Evolutionary conservation across 2,888 invertebrate species (phyloP).

Genomic region (Drosophila prolongata): DNA sequence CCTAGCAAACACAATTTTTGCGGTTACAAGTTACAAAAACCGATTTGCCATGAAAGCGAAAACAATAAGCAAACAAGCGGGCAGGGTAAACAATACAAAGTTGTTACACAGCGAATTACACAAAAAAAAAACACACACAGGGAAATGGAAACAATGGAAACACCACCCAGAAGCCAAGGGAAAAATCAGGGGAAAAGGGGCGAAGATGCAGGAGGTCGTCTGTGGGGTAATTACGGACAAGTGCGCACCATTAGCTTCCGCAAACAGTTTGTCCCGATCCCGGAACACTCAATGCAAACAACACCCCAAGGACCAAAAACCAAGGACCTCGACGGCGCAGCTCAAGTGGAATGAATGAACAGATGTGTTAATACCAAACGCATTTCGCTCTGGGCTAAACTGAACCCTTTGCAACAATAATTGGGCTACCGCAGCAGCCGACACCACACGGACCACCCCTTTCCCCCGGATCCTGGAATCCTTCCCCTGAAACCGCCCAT

Average conservation of each 20-base stretch:
- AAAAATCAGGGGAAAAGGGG: constrained; percentile 8
- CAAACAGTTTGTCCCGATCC: constrained; percentile 62
- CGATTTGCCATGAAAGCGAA: constrained; percentile 68
- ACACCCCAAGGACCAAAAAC: constrained; percentile 39
- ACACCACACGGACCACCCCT: constrained; percentile 62
- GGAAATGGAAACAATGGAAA: constrained; percentile 65
- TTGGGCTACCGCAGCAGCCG: constrained; percentile 73
- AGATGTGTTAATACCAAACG: constrained; percentile 84
- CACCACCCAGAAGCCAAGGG: constrained; percentile 43
- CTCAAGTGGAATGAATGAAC: constrained; percentile 84
- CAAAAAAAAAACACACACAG: constrained; percentile 22
- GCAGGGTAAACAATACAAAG: constrained; percentile 56
- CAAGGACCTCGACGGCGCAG: constrained; percentile 54
- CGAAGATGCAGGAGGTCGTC: constrained; percentile 34
- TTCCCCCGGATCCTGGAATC: not conserved
- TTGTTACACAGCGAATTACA: constrained; percentile 59
- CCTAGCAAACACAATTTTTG: constrained; percentile 44
- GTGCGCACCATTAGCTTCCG: constrained; percentile 79
- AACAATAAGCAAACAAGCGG: constrained; percentile 61
- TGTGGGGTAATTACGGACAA: constrained; percentile 74
- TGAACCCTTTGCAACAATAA: constrained; percentile 82
- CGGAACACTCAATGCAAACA: constrained; percentile 50
- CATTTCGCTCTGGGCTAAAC: constrained; percentile 60
- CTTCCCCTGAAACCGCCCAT: constrained; percentile 25
- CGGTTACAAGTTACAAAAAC: constrained; percentile 73